A percentile compares a stretch with the other conserved stretches of the same genome.
Evolutionary conservation across 2,888 invertebrate species (phyloP).

Genomic region (Lamellibrachia satsuma): DNA sequence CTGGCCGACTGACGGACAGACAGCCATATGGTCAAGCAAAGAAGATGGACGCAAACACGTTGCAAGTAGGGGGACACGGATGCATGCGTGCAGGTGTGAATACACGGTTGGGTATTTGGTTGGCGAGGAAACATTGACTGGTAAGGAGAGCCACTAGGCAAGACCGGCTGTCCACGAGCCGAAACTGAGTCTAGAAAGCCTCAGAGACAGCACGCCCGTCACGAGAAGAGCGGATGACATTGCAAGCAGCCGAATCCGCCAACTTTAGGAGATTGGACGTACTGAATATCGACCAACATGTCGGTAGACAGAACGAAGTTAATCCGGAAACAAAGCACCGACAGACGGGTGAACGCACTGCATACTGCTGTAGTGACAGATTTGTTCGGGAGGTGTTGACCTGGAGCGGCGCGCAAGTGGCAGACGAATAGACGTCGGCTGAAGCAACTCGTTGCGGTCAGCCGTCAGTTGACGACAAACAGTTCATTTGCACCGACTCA

Average conservation of each 20-base stretch:
- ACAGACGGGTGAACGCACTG: neutral
- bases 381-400: neutral
- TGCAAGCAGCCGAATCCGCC: neutral
- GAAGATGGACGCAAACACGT: neutral
- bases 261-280: neutral
- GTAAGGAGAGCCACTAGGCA: no score
- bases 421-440: neutral
- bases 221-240: no score
- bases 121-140: neutral
- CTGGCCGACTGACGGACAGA: neutral
- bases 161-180: no score
- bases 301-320: neutral
- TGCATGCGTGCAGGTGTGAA: no score
- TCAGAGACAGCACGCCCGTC: no score
- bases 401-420: neutral
- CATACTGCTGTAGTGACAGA: neutral
- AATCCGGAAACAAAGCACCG: neutral
- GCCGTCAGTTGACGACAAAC: neutral
- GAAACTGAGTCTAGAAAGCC: no score
- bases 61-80: neutral
- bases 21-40: neutral
- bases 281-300: neutral
- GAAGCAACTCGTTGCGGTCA: neutral
- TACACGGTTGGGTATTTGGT: neutral
- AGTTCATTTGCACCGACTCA: neutral